phyloP scores from a whole-genome alignment of 2,113 vertebrate species.

The Pelusios castaneus region DNA sequence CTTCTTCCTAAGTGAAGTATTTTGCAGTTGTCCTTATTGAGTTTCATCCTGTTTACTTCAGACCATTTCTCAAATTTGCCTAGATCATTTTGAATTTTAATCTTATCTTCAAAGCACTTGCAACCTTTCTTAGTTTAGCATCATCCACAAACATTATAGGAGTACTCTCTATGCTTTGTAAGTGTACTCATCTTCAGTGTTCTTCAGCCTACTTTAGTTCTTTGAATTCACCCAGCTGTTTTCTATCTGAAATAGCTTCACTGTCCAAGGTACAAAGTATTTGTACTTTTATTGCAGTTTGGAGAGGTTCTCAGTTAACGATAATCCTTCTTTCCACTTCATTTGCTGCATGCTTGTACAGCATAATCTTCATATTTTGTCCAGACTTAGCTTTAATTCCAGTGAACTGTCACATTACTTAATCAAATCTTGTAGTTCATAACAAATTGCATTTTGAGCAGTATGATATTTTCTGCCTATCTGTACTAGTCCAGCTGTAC shows the following conservation, averaged over 20 bases:
- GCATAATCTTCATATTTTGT: not conserved
- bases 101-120: not conserved
- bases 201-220: not conserved
- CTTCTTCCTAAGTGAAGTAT: too few species aligned
- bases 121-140: not conserved
- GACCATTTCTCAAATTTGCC: not conserved
- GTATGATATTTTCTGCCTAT: not conserved
- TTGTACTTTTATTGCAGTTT: slow-evolving; percentile 36
- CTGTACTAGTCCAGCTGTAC: not conserved
- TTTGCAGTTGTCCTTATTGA: too few species aligned
- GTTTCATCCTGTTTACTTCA: not conserved
- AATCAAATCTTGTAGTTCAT: not conserved
- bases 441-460: not conserved
- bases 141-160: not conserved
- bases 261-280: not conserved
- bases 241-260: slow-evolving; percentile 6
- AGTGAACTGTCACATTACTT: not conserved
- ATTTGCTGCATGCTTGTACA: not conserved
- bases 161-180: too few species aligned
- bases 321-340: not conserved
- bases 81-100: not conserved
- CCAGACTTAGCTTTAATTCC: not conserved
- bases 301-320: not conserved
- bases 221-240: slow-evolving; percentile 18
- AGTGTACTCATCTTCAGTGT: not conserved